Base-by-base conservation (phyloP, 2,888 invertebrate species). In the Laspeyria flexula region DNA sequence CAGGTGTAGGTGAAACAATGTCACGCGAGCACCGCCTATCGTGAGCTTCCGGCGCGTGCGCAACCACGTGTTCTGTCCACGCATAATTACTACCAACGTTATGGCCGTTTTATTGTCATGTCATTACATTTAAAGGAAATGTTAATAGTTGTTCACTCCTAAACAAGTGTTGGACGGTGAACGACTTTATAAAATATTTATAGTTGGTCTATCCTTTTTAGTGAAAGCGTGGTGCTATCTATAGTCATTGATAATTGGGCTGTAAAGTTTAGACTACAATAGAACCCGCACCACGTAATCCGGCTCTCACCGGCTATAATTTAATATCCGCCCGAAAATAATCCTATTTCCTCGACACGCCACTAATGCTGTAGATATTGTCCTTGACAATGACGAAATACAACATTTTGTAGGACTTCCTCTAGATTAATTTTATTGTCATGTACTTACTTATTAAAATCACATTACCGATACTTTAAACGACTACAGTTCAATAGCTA, bases 291-390 rank as follows among this genome's bases (percentile, higher is more conserved):
- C 83, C 80, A 62, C 69, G 66, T 72, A 77, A 77, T 79, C 77
- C 77, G 79, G 78, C 79, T 77, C 77, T 81, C 80, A 84, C 84
- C 81, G 81, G 71, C 75, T 78, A 87, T 92, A 91, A 92, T 91
- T 91, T 88, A 91, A 92, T 90, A 91, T 92, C 92, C 92, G 92
- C 80, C 80, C 84, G 63, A 85, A 86, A 83, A 83, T 88, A 87
- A 87, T 86, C 83, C 78, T 73, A 88, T 86, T 89, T 88, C 88
- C 87, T 86, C 79, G 65, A 73, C 65, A 76, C 68, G 68, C 69
- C 59, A 73, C 68, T 65, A 74, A 65, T 71, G 65, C 71, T 72
- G 51, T 54, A 13, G 40, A 44, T 63, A 61, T 64, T 65, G 56
- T 56, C 63, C 77, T 80, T 81, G 79, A 77, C 75, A 74, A 70